Evolutionary conservation across 2,797 vertebrate species (phyloP).

Genomic region (Anolis apletophallus): DNA sequence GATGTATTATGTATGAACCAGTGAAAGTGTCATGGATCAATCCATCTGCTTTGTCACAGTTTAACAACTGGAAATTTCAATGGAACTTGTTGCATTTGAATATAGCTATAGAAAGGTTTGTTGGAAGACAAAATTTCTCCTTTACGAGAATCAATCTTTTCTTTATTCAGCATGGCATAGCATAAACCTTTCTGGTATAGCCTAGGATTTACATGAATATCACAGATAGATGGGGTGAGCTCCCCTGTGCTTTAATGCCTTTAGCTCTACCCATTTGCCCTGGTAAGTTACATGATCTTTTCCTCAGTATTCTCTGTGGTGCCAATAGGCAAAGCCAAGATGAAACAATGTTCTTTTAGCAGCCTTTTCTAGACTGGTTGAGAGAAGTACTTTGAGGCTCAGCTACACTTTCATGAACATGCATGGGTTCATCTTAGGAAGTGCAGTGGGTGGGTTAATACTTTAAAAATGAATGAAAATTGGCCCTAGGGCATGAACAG

Average conservation of each 20-base stretch:
- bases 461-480: not conserved
- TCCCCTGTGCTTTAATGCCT: not conserved
- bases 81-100: not conserved
- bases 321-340: not conserved
- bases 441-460: not conserved
- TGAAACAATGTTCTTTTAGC: not conserved
- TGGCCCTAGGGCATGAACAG: not conserved
- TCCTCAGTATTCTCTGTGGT: not conserved
- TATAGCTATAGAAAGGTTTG: not conserved
- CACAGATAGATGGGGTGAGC: not conserved
- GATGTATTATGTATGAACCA: slow-evolving; percentile 19
- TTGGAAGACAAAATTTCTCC: not conserved
- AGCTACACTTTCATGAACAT: not conserved
- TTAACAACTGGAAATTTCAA: not conserved
- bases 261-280: not conserved
- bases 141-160: not conserved
- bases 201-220: not conserved
- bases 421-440: not conserved
- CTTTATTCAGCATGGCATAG: not conserved
- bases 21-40: not conserved
- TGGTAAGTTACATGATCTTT: not conserved
- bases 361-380: not conserved
- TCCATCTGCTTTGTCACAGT: not conserved
- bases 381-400: slow-evolving; percentile 2
- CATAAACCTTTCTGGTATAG: not conserved